Base-by-base conservation (phyloP, 2,888 invertebrate species). In the Drosophila emarginata region DNA sequence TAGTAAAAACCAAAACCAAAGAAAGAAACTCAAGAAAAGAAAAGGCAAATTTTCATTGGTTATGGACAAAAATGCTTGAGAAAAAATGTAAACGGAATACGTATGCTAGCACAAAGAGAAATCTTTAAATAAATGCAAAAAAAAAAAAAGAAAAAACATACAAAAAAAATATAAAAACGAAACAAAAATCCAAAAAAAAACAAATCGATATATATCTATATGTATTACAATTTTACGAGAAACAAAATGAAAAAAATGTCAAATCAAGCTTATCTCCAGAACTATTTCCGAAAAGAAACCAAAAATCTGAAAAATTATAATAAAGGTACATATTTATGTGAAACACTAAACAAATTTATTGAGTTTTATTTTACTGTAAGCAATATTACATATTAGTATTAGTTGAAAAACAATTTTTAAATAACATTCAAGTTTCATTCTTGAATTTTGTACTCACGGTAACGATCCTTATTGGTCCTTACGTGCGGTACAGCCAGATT, bases 211-310 rank as follows among this genome's bases (percentile, higher is more conserved):
- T 67, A 70, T 65, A 63, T 65, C 66, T 71, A 79, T 87, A 79
- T 89, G 84, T 88, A 89, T 84, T 88, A 79, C 80, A 84, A 86
- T 84, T 88, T 88, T 45, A 45, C 45, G 18, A 45, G 14, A 45
- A 45, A 45, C 45, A 45, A 45, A 45, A 21, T 11, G 81, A 85
- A 71, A 80, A 26, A 26, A 71, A 88, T 78, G 85, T 89, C 85
- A 87, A 82, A 78, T 83, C 84, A 87, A 86, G 89, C 89, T 89
- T 87, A 89, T 88, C 87, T 89, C 89, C 82, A 87, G 65, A 88
- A 85, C 71, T 78, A 87, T 88, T 87, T 86, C 88, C 77, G 82
- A 80, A 78, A 61, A 78, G 11, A 79, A 80, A 80, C 53, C 59
- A 64, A 78, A 75, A 85, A 72, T 80, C 82, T 73, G 77, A 79